Percentiles rank a stretch among this genome's conserved stretches.
Evolutionary conservation across 1,140 invertebrate genomes (phyloP).

Genomic region (Drosophila suzukii): DNA sequence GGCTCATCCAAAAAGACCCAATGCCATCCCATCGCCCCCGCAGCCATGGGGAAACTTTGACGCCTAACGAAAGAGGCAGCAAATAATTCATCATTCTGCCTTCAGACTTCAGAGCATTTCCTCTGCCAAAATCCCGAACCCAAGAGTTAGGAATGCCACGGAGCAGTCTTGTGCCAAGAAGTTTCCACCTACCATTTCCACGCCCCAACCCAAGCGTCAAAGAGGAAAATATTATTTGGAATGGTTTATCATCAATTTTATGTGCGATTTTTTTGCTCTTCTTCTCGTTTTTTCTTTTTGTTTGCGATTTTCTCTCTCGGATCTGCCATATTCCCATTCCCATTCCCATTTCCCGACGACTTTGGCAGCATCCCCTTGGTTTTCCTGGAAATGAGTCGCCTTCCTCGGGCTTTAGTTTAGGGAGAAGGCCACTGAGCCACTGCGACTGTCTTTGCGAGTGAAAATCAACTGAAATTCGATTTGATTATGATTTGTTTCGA

Average conservation of each 20-base stretch:
- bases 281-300: conserved; percentile 30
- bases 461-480: conserved; percentile 82
- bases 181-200: conserved; percentile 6
- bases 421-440: conserved; percentile 51
- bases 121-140: conserved; percentile 65
- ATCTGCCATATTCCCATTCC: conserved; percentile 16
- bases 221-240: conserved; percentile 79
- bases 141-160: conserved; percentile 51
- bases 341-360: background rate
- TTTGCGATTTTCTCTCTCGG: conserved; percentile 53
- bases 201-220: conserved; percentile 33
- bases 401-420: conserved; percentile 18
- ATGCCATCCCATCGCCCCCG: background rate
- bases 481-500: conserved; percentile 83
- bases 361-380: conserved; percentile 13
- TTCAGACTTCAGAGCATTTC: conserved; percentile 71
- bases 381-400: conserved; percentile 56
- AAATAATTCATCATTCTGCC: conserved; percentile 82
- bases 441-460: conserved; percentile 76
- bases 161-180: conserved; percentile 40
- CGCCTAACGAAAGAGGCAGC: conserved; percentile 80
- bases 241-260: conserved; percentile 83
- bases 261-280: conserved; percentile 64
- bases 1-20: conserved; percentile 47
- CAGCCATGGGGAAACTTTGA: conserved; percentile 64